A percentile compares a stretch with the other conserved stretches of the same genome.
phyloP scores from a whole-genome alignment of 1,140 invertebrate genomes.

The Saccostrea cuccullata region DNA sequence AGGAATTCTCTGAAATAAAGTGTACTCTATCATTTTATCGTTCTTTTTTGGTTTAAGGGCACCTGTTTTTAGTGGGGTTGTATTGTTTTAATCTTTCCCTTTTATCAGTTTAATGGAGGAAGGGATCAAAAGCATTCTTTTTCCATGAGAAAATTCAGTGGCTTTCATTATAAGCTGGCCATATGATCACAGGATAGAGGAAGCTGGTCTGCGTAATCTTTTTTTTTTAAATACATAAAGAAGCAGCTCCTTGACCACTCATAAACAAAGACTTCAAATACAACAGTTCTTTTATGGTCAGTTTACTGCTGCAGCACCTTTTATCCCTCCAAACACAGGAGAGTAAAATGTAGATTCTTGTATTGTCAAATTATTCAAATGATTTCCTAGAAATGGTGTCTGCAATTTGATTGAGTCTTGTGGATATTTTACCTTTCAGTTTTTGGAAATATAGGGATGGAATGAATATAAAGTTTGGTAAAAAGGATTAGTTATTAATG shows the following conservation, averaged over 20 bases:
- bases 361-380: no score
- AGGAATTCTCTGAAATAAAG: not conserved
- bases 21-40: not conserved
- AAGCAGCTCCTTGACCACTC: not conserved
- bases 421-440: no score
- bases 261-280: not conserved
- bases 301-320: not conserved
- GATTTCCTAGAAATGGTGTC: no score
- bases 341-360: no score
- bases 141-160: constrained; percentile 11
- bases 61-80: not conserved
- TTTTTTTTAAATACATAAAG: not conserved
- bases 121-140: constrained; percentile 12
- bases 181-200: not conserved
- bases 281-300: not conserved
- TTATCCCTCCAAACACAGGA: not conserved
- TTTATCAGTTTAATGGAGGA: constrained; percentile 16
- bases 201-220: not conserved
- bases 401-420: no score
- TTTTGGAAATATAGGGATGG: no score
- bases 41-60: not conserved
- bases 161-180: not conserved
- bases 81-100: constrained; percentile 16
- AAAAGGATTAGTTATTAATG: no score
- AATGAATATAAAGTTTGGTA: no score